Evolutionary conservation across 30 jellyfish, hydroid and myxozoan genomes (phyloP), one percentile per base, ranked within the genome.

Genomic region (Aurelia aurita): DNA sequence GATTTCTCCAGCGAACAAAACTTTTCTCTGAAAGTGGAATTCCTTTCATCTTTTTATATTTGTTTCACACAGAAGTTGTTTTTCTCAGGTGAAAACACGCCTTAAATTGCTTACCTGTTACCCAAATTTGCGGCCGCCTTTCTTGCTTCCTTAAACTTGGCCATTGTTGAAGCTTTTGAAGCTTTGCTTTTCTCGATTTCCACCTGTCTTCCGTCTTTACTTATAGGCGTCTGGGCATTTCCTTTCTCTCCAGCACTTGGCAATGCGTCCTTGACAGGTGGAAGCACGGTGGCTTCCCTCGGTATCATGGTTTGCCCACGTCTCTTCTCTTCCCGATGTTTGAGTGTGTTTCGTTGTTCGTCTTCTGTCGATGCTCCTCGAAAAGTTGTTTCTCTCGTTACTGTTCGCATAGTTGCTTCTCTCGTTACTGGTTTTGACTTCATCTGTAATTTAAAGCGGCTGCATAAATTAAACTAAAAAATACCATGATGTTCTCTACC

Each of bases 391-490:
- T 31, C 43, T 31, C 43, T 31, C 43, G 43, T 31, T 31, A 5
- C 43, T 31, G 3, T 5, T 31, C 43, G 43, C 43, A 31, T 39
- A 14, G 51, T 39, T 39, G 51, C 93, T 39, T 79, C 93, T 14
- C 97, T 93, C 0, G 97, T 80, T n/a, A 81, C 93, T 12, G 93
- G 97, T 65, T 88, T 79, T 0, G 61, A 79, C 82, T 44, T 79
- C 80, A 88, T 58, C 65, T 66, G 3, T 66, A 53, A 27, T 32
- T 23, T 39, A 39, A 7, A 4, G 15, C 15, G 51, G 9, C 0
- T 39, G 1, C 2, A 39, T 9, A 0, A n/a, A n/a, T n/a, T n/a
- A n/a, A n/a, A n/a, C n/a, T n/a, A n/a, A n/a, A n/a, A n/a, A n/a
- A n/a, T n/a, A n/a, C n/a, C n/a, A n/a, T n/a, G n/a, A n/a, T n/a